Percentiles rank a stretch among this genome's conserved stretches.
Conservation (phyloP, 1,140 invertebrate species). For the Drosophila biarmipes region DNA sequence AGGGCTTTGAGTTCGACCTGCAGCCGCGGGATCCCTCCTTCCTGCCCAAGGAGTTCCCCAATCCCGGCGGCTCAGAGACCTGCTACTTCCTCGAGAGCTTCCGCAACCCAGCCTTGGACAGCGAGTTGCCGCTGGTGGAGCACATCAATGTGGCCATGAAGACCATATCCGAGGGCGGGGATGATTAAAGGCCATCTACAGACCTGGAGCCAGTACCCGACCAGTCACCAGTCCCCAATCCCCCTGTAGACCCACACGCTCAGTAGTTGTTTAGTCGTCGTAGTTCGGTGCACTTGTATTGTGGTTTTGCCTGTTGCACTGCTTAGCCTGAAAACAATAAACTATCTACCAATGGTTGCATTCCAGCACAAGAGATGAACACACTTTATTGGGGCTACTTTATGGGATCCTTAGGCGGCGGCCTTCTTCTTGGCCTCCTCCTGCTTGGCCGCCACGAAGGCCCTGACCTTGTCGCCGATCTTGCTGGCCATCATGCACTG, state of each 20-base stretch:
- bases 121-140: slow-evolving; percentile 86
- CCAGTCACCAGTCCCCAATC: slow-evolving; percentile 10
- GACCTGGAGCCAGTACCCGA: background rate
- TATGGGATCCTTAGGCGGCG: slow-evolving; percentile 12
- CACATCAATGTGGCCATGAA: slow-evolving; percentile 88
- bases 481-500: slow-evolving; percentile 78
- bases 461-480: slow-evolving; percentile 70
- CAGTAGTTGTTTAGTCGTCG: slow-evolving; percentile 42
- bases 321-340: slow-evolving; percentile 55
- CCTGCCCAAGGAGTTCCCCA: slow-evolving; percentile 94
- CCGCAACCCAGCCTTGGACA: slow-evolving; percentile 88
- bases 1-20: slow-evolving; percentile 91
- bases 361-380: slow-evolving; percentile 44
- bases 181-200: slow-evolving; percentile 46
- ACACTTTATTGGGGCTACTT: slow-evolving; percentile 29
- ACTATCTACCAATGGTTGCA: slow-evolving; percentile 53
- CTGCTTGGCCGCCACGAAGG: slow-evolving; percentile 57
- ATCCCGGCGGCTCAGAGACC: slow-evolving; percentile 89
- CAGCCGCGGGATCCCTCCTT: slow-evolving; percentile 90
- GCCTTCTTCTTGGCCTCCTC: slow-evolving; percentile 52
- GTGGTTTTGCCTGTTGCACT: slow-evolving; percentile 46
- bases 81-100: slow-evolving; percentile 95
- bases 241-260: slow-evolving; percentile 46
- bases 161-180: slow-evolving; percentile 74
- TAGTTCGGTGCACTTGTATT: slow-evolving; percentile 75